These are phyloP conservation scores for Adoxophyes honmai DNA, from an alignment of 1,140 invertebrate genomes.

Conservation along the genomic window DNA sequence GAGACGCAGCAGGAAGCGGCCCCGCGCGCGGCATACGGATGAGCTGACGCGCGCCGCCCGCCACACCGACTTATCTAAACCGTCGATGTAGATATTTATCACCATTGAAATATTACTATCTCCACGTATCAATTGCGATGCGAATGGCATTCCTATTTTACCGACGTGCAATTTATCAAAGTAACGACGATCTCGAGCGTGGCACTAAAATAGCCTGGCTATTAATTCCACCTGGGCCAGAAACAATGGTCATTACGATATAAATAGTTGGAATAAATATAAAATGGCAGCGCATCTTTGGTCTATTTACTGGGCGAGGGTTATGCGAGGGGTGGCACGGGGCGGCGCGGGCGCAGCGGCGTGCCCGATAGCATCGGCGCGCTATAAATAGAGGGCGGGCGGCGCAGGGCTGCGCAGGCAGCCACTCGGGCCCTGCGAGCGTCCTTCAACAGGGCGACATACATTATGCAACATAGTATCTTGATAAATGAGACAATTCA, in stretches of 20 bases:
- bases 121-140: conserved; percentile 26
- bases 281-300: conserved; percentile 61
- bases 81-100: conserved; percentile 23
- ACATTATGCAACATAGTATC: no score
- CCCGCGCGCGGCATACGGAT: conserved; percentile 65
- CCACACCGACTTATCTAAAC: conserved; percentile 39
- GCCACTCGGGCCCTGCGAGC: no score
- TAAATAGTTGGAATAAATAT: conserved; percentile 69
- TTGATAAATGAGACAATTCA: no score
- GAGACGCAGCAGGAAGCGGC: conserved; percentile 54
- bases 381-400: conserved; percentile 74
- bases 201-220: conserved; percentile 48
- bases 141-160: conserved; percentile 39
- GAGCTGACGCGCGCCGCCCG: conserved; percentile 45
- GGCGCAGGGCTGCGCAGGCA: no score
- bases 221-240: conserved; percentile 52
- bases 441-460: conserved; percentile 46
- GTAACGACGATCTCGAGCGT: conserved; percentile 39
- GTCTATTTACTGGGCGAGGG: conserved; percentile 66
- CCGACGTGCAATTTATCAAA: conserved; percentile 48
- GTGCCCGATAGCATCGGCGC: conserved; percentile 65
- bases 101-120: conserved; percentile 15
- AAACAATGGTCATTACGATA: conserved; percentile 69
- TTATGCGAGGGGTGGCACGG: conserved; percentile 64
- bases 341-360: conserved; percentile 52